Evolutionary conservation across 1,140 invertebrate species (phyloP).

Genomic region (Chelonus insularis): DNA sequence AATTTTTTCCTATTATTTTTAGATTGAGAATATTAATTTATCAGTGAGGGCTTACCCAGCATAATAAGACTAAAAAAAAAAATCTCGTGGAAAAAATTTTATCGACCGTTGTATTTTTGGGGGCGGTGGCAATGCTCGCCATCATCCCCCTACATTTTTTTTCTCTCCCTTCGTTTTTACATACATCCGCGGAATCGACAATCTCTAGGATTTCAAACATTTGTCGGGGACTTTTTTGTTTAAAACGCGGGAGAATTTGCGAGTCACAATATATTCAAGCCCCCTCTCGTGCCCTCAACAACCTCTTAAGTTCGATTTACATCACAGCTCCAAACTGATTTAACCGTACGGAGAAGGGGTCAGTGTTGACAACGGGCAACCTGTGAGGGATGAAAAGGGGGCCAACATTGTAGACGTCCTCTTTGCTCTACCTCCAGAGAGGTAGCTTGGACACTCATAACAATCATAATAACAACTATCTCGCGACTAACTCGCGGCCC

Average conservation of each 20-base stretch:
- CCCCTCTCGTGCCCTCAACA: constrained; percentile 31
- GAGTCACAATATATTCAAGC: neutral
- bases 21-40: too few species aligned
- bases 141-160: constrained; percentile 14
- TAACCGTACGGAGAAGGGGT: constrained; percentile 34
- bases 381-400: too few species aligned
- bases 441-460: constrained; percentile 57
- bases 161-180: neutral
- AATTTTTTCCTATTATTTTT: too few species aligned
- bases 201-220: constrained; percentile 22
- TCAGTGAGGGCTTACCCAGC: neutral
- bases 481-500: constrained; percentile 55
- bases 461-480: constrained; percentile 57
- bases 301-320: constrained; percentile 47
- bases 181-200: neutral
- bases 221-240: neutral
- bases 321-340: constrained; percentile 54
- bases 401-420: constrained; percentile 52
- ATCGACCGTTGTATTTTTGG: constrained; percentile 24
- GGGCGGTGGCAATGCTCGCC: constrained; percentile 24
- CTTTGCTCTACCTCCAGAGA: constrained; percentile 39
- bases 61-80: neutral
- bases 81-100: constrained; percentile 18
- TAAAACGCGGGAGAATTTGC: neutral
- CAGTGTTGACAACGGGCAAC: too few species aligned